Evolutionary conservation across 2,113 vertebrate species (phyloP), one percentile per base, ranked within the genome.

Genomic region (Illadopsis cleaveri): DNA sequence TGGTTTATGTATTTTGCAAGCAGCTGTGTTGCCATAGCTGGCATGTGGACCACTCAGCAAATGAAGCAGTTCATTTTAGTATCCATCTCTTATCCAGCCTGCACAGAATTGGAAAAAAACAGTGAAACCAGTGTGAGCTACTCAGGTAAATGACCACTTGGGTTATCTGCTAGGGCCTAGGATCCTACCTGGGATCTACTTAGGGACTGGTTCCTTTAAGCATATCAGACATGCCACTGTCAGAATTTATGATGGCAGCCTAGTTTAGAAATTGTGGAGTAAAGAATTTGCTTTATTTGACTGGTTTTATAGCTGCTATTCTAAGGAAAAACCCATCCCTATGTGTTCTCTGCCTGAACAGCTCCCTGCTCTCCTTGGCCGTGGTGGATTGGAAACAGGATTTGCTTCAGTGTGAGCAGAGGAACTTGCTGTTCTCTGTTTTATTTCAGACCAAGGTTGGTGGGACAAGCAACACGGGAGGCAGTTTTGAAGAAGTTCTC

Each of bases 401-500:
- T 30, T 76, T 31, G 53, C 13, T 76, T 14, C 38, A 56, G 10
- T 11, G 25, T 61, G 35, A 73, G 44, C 44, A 45, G 31, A 72
- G 48, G 30, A 75, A 33, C 60, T 50, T 61, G 19, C 48, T 92
- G 22, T 62, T 91, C 33, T 94, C 38, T 66, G 2, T 97, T 88
- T 80, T 33, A 2, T 98, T 98, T 90, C 95, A 99, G 99, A 99
- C 99, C 75, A 99, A 99, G 97, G 99, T 99, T 81, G 99, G 99
- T 12, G 97, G 97, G 10, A 72, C 98, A 2, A 97, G 95, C 86
- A 95, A 97, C 50, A 70, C 94, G 0, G 98, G 98, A 45, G 99
- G 99, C 93, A 99, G 98, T 96, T 99, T 99, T 81, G 99, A 99
- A 97, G 99, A 99, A 23, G 99, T 99, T 50, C 98, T 99, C 92